These are phyloP conservation scores for Lophura nycthemera DNA, from an alignment of 2,113 vertebrate species.

Conservation along the genomic window DNA sequence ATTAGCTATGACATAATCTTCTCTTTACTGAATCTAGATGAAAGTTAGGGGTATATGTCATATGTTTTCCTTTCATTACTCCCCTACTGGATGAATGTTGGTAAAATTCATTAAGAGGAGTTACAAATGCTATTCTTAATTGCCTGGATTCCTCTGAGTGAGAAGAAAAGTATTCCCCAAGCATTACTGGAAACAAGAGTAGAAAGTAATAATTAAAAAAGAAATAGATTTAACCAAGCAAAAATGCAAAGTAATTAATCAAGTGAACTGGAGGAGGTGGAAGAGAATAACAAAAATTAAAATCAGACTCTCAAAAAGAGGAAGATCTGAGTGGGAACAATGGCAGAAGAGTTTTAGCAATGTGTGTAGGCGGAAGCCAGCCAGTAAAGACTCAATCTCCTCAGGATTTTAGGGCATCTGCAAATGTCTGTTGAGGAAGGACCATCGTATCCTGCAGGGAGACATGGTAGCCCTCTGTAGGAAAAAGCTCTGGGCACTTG, in stretches of 20 bases:
- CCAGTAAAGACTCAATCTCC: not conserved
- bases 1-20: not conserved
- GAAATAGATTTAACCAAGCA: not conserved
- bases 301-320: not conserved
- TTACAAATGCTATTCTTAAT: slow-evolving; percentile 14
- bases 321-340: not conserved
- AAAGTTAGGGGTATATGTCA: slow-evolving; percentile 17
- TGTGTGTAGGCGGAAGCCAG: not conserved
- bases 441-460: not conserved
- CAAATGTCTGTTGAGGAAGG: not conserved
- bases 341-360: not conserved
- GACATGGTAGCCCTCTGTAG: not conserved
- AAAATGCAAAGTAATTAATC: not conserved
- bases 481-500: not conserved
- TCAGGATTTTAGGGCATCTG: not conserved
- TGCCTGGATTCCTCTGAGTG: not conserved
- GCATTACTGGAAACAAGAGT: not conserved
- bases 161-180: not conserved
- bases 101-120: slow-evolving; percentile 24
- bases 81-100: not conserved
- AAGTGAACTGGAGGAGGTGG: not conserved
- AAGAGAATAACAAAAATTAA: not conserved
- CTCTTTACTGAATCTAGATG: slow-evolving; percentile 12
- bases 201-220: not conserved
- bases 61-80: slow-evolving; percentile 56